Evolutionary conservation across 2,888 invertebrate species (phyloP).

Genomic region (Alentia gelatinosa): DNA sequence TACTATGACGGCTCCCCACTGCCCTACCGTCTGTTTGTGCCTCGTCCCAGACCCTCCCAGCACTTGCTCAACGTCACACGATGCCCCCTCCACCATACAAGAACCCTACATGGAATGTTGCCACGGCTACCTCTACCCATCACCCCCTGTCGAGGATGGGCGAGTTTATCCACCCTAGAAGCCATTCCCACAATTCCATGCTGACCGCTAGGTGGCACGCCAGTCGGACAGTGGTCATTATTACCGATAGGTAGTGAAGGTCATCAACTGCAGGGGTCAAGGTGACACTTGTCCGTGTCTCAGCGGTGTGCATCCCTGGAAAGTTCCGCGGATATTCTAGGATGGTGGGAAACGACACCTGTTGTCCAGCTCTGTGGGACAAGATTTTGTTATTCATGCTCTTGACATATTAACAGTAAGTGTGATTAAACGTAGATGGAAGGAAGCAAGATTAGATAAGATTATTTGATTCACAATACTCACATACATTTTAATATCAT

Average conservation of each 20-base stretch:
- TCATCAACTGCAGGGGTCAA: conserved; percentile 12
- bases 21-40: neutral
- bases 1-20: neutral
- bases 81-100: neutral
- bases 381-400: too few species aligned
- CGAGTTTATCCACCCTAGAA: neutral
- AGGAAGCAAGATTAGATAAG: too few species aligned
- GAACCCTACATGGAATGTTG: neutral
- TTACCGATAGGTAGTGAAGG: neutral
- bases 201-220: conserved; percentile 24
- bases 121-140: neutral
- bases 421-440: too few species aligned
- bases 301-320: neutral
- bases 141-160: neutral
- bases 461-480: too few species aligned
- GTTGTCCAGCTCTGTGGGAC: too few species aligned
- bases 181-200: conserved; percentile 27
- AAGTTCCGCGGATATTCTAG: conserved; percentile 16
- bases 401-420: too few species aligned
- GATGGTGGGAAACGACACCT: conserved; percentile 23
- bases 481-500: too few species aligned
- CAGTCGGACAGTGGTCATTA: conserved; percentile 37
- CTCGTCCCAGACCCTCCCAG: neutral
- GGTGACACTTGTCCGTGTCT: conserved; percentile 12
- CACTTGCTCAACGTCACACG: neutral